A percentile compares a stretch with the other conserved stretches of the same genome.
Conservation (phyloP, 2,888 invertebrate species). For the Helicoverpa assulta region DNA sequence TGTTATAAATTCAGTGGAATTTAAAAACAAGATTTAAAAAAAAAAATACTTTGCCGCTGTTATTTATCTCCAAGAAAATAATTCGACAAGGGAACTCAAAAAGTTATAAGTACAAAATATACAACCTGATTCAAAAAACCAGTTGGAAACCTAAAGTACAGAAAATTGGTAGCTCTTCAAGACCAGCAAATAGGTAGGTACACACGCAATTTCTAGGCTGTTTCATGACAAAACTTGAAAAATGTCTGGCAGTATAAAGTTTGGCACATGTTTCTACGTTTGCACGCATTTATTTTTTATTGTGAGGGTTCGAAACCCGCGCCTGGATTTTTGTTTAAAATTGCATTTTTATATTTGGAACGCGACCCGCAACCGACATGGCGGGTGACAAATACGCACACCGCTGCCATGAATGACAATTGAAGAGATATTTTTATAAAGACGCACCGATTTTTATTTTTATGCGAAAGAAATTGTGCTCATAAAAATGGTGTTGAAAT, state of each 20-base stretch:
- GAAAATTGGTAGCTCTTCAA: no score
- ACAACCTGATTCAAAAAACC: no score
- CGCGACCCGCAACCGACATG: constrained; percentile 85
- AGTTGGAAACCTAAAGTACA: no score
- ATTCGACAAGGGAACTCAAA: no score
- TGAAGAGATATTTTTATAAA: constrained; percentile 90
- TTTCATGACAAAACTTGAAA: constrained; percentile 55
- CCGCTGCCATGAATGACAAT: constrained; percentile 90
- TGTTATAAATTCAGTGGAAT: background rate
- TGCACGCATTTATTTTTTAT: constrained; percentile 86
- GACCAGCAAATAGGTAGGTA: no score
- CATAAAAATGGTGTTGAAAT: constrained; percentile 89
- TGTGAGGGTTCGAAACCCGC: constrained; percentile 84
- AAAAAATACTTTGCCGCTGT: no score
- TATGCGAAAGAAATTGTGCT: constrained; percentile 89
- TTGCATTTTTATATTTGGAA: constrained; percentile 90
- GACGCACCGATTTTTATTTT: constrained; percentile 87
- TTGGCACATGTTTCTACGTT: constrained; percentile 75
- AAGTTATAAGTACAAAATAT: no score
- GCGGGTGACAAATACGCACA: constrained; percentile 89
- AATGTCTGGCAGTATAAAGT: constrained; percentile 68
- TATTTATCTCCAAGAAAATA: no score
- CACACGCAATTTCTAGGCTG: constrained; percentile 3
- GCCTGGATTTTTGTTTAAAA: constrained; percentile 88
- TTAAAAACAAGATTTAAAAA: no score